phyloP scores from a whole-genome alignment of 2,888 invertebrate genomes.

The Leptopilina syphax region DNA sequence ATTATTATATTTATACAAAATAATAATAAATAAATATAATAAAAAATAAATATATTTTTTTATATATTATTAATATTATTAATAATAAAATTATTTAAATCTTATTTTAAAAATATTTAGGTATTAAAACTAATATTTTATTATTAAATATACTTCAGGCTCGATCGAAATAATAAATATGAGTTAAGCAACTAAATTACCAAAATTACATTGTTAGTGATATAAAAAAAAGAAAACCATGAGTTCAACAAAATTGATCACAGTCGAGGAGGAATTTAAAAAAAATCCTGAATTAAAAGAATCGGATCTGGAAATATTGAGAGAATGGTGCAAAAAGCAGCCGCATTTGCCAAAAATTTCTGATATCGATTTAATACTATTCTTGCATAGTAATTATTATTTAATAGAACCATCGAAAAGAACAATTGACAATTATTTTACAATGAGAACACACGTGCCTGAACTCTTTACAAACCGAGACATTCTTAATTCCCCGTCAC shows the following conservation, averaged over 20 bases:
- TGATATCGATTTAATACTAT: conserved; percentile 81
- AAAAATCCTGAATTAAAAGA: conserved; percentile 81
- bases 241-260: conserved; percentile 43
- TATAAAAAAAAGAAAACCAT: not conserved
- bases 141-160: too few species aligned
- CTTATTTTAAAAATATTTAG: too few species aligned
- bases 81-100: too few species aligned
- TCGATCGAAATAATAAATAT: too few species aligned
- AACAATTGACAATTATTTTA: conserved; percentile 84
- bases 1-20: too few species aligned
- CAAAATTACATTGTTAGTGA: too few species aligned
- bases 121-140: too few species aligned
- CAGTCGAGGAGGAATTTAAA: conserved; percentile 80
- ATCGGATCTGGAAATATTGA: conserved; percentile 80
- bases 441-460: conserved; percentile 82
- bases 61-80: too few species aligned
- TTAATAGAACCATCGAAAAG: conserved; percentile 84
- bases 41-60: too few species aligned
- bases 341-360: conserved; percentile 81
- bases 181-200: too few species aligned
- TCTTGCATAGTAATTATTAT: conserved; percentile 84
- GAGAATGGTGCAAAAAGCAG: conserved; percentile 83
- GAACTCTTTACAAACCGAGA: conserved; percentile 74
- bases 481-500: conserved; percentile 76
- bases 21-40: too few species aligned